A percentile compares a stretch with the other conserved stretches of the same genome.
Conservation (phyloP, 2,797 vertebrate genomes). For the Manis javanica region DNA sequence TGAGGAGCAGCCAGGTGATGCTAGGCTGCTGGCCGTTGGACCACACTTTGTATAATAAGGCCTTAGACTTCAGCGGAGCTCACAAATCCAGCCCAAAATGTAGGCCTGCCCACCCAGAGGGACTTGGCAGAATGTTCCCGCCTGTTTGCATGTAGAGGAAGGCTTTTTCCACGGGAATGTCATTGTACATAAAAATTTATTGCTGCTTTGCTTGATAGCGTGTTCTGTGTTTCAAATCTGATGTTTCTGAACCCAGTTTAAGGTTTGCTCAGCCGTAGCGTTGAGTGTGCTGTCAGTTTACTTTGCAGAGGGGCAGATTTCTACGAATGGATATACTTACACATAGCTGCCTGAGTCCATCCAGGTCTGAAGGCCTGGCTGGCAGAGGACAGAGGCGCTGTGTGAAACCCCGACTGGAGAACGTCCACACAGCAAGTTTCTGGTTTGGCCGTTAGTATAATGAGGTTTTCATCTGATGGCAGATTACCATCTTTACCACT, state of each 20-base stretch:
- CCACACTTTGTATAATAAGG: background rate
- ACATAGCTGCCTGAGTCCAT: fast-evolving
- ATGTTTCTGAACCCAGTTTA: fast-evolving
- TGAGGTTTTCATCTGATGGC: background rate
- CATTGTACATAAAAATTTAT: background rate
- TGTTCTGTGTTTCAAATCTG: background rate
- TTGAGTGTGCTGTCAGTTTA: fast-evolving
- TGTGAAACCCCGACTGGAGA: background rate
- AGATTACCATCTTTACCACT: background rate
- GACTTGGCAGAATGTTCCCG: background rate
- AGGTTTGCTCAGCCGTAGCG: background rate
- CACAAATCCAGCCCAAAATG: fast-evolving
- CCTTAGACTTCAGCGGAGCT: background rate
- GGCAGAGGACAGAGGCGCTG: background rate
- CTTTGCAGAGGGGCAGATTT: background rate
- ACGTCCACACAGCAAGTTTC: background rate
- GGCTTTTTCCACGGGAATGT: background rate
- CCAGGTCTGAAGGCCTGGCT: background rate
- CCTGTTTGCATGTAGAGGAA: background rate
- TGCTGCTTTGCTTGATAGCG: background rate
- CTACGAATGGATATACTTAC: fast-evolving
- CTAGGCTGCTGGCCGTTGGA: background rate
- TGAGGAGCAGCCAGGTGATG: background rate
- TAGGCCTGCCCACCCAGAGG: background rate
- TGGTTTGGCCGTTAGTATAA: background rate